A percentile compares a stretch with the other conserved stretches of the same genome.
Evolutionary conservation across 2,113 vertebrate species (phyloP).

Genomic region (Channa argus): DNA sequence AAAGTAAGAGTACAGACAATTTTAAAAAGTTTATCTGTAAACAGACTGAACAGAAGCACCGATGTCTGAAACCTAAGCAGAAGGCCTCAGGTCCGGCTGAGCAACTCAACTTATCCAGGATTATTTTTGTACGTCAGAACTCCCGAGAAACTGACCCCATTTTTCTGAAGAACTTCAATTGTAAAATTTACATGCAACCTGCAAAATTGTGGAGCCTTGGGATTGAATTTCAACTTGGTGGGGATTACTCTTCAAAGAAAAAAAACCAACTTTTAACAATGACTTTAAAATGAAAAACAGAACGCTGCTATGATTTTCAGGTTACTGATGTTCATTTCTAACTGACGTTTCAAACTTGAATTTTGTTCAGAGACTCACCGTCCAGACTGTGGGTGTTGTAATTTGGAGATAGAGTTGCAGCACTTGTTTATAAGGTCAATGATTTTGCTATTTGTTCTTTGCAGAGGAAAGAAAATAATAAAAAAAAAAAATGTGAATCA

Average conservation of each 20-base stretch:
- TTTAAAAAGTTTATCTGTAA: constrained; percentile 51
- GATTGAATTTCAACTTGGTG: not conserved
- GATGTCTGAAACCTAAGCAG: not conserved
- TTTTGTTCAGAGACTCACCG: constrained; percentile 29
- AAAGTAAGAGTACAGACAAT: constrained; percentile 59
- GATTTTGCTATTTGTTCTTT: constrained; percentile 68
- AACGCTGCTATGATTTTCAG: constrained; percentile 70
- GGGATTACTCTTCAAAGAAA: constrained; percentile 24
- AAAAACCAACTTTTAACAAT: not conserved
- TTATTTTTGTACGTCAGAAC: constrained; percentile 69
- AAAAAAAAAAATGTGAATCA: constrained; percentile 73
- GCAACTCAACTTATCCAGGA: constrained; percentile 39
- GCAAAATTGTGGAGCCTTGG: not conserved
- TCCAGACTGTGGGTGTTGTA: constrained; percentile 55
- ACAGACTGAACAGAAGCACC: constrained; percentile 16
- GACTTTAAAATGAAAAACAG: not conserved
- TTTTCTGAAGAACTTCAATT: constrained; percentile 26
- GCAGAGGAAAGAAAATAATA: constrained; percentile 32
- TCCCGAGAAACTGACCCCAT: constrained; percentile 17
- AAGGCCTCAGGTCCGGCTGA: not conserved
- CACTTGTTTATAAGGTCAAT: constrained; percentile 80
- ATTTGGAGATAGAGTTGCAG: constrained; percentile 70
- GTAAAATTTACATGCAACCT: constrained; percentile 8
- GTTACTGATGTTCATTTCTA: constrained; percentile 50
- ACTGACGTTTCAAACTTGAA: constrained; percentile 36